Evolutionary conservation across 1,140 invertebrate species (phyloP).

Genomic region (Neodiprion pinetum): DNA sequence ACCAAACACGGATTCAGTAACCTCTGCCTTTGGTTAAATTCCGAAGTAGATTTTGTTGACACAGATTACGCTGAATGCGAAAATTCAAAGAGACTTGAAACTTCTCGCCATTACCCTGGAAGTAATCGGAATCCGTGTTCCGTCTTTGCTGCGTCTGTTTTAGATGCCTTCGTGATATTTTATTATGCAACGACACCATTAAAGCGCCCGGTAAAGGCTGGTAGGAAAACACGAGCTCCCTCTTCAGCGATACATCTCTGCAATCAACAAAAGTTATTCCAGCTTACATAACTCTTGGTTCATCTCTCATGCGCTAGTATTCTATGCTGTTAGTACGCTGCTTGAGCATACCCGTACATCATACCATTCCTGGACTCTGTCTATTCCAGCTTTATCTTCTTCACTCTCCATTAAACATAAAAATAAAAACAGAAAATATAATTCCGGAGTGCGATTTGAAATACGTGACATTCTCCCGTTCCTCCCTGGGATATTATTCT

Average conservation of each 20-base stretch:
- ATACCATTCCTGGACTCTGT: constrained; percentile 19
- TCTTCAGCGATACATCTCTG: constrained; percentile 9
- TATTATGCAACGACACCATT: not conserved
- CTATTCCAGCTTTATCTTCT: constrained; percentile 35
- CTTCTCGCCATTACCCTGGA: too few species aligned
- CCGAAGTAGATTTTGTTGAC: too few species aligned
- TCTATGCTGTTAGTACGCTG: not conserved
- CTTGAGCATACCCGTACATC: not conserved
- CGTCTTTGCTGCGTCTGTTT: not conserved
- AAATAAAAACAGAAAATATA: constrained; percentile 37
- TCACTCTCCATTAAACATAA: constrained; percentile 41
- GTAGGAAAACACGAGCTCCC: not conserved
- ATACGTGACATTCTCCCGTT: constrained; percentile 18
- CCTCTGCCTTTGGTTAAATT: not conserved
- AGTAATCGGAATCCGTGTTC: not conserved
- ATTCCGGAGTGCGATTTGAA: constrained; percentile 16
- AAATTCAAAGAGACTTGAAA: too few species aligned
- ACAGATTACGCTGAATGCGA: too few species aligned
- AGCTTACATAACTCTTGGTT: not conserved
- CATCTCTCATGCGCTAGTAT: not conserved
- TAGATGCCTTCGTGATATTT: not conserved
- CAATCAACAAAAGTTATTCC: constrained; percentile 17
- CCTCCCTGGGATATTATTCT: not conserved
- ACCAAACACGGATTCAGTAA: too few species aligned
- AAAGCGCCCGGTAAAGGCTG: not conserved